Base-by-base conservation (phyloP, 35 echinoderm and acorn worm genomes). In the Ptychodera flava region DNA sequence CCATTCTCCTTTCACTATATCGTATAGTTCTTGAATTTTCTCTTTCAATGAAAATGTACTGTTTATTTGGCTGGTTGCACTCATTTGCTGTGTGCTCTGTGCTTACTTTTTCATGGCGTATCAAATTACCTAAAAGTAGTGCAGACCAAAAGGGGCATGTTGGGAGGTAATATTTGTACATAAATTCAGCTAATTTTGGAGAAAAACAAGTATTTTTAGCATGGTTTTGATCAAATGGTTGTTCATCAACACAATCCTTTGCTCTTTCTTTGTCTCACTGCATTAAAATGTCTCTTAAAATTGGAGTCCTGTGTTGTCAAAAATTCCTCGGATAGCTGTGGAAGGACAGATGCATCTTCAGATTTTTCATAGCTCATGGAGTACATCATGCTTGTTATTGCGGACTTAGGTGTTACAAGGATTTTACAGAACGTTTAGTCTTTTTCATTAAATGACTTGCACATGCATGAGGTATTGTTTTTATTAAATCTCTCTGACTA, bases 401-500 rank as follows among this genome's bases (percentile, higher is more conserved):
- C 45, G 22, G 6, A 12, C 22, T 64, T 64, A 64, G 6, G 6
- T 64, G 6, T 64, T 12, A 64, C 6, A 12, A 64, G 45, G 22
- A 22, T 64, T 64, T 64, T 10, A 36, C 78, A 30, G 37, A 37
- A 29, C 86, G 15, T 37, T 88, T 88, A 6, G 78, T 78, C 27
- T 88, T 88, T 36, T 88, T 81, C 86, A 81, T 81, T 1, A 88
- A 78, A 87, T 87, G 77, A 34, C 86, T 88, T 12, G 45, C 45
- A 64, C 45, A 64, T 64, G 45, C 45, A 64, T 64, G 45, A 22
- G 45, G 45, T 6, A 64, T 64, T 64, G 45, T 64, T 64, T 64
- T 64, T 12, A 12, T 64, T 12, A 64, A 22, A 22, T 64, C 45
- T 64, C 22, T 6, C 6, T 64, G 6, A 12, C 6, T 64, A 6